Evolutionary conservation across 2,113 vertebrate species (phyloP).

Genomic region (Myodes glareolus): DNA sequence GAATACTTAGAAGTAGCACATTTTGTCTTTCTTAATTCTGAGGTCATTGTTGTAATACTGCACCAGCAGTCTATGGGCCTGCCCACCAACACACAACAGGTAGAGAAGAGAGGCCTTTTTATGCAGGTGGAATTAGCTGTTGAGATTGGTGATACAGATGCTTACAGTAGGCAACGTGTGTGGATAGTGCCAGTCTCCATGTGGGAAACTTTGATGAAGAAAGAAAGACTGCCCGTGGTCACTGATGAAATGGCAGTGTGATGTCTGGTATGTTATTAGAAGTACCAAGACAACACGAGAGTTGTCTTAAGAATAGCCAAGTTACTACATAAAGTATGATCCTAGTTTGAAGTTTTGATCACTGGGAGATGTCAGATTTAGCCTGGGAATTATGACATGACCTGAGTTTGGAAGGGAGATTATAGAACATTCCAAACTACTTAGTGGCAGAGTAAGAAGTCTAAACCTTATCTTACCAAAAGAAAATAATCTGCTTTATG

Average conservation of each 20-base stretch:
- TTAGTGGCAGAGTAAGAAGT: neutral
- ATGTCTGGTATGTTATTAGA: neutral
- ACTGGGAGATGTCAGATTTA: neutral
- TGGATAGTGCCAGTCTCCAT: neutral
- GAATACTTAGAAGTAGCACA: neutral
- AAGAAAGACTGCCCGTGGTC: neutral
- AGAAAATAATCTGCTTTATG: neutral
- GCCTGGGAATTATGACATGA: neutral
- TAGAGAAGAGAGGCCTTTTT: neutral
- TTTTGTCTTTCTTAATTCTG: neutral
- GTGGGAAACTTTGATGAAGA: neutral
- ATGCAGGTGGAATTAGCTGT: neutral
- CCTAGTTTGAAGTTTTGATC: neutral
- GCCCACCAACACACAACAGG: neutral
- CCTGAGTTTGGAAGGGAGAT: neutral
- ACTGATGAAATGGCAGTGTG: neutral
- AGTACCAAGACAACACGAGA: neutral
- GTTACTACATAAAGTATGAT: neutral
- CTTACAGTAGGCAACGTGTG: fast-evolving
- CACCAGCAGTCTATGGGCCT: neutral
- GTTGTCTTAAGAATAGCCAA: neutral
- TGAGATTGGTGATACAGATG: neutral
- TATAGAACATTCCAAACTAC: neutral
- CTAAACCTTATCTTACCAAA: neutral
- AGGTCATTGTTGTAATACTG: neutral